Evolutionary conservation across 2,888 invertebrate genomes (phyloP), one percentile per base, ranked within the genome.

Genomic region (Leucophenga montana): DNA sequence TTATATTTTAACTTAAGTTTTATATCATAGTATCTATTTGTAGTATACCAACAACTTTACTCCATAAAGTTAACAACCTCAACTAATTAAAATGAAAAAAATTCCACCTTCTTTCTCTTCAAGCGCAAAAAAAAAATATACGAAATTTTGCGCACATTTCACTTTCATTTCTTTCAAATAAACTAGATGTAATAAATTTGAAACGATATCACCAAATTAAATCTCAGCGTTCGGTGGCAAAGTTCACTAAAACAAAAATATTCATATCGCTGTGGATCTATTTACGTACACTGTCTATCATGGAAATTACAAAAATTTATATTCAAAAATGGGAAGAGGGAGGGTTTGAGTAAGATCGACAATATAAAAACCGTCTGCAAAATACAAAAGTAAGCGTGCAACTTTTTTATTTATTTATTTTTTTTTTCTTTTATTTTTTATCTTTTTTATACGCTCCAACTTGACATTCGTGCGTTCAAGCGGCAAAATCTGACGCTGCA

Each of bases 161-260:
- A 73, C 76, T 78, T 78, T 76, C 78, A 74, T 72, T 73, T 72
- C 70, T 33, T 74, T 72, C 72, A 54, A 20, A 54, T 16, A 54
- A 18, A 18, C 18, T 5, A 6, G 39, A 27, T 67, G 20, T 46
- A 73, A 77, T 70, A 65, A 73, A 69, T 72, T 65, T 14, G 16
- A 66, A 53, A 18, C 53, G 53, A 50, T 66, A 67, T 56, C 56
- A 22, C 33, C 56, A 78, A 73, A 78, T 76, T 68, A 22, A 71
- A 73, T 72, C 69, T 69, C n/a, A 70, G 16, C 44, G 39, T 39
- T 39, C 39, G 39, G 65, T 76, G 76, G 46, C 77, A 77, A 76
- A 78, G 78, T 76, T 77, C 78, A 74, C 67, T 14, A 68, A 71
- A 68, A 31, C 54, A 13, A 68, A 39, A 56, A n/a, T 16, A 39